These are phyloP conservation scores for Drosophila triauraria DNA, from an alignment of 1,140 invertebrate species.

Conservation along the genomic window DNA sequence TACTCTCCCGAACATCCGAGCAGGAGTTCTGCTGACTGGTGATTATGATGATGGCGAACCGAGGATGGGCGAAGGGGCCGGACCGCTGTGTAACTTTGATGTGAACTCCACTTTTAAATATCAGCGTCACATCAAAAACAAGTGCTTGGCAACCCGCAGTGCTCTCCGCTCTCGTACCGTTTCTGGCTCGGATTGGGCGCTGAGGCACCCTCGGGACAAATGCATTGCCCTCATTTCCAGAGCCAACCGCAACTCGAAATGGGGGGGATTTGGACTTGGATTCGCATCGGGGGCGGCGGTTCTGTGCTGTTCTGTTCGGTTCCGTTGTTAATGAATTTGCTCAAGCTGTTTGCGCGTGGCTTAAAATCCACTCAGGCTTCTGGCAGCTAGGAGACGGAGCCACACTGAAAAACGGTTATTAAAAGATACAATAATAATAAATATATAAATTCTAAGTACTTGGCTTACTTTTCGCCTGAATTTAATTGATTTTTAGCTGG, in stretches of 20 bases:
- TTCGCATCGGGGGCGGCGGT: conserved; percentile 11
- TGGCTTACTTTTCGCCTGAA: no score
- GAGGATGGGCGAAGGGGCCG: conserved; percentile 31
- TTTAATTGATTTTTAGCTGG: no score
- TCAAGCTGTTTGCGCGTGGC: conserved; percentile 41
- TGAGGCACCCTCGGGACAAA: conserved; percentile 62
- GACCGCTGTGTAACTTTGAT: conserved; percentile 59
- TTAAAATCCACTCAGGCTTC: conserved; percentile 36
- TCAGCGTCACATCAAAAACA: conserved; percentile 78
- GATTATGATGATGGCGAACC: conserved; percentile 10
- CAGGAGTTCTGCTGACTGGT: conserved; percentile 14
- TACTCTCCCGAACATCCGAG: conserved; percentile 1
- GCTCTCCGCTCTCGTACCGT: conserved; percentile 13
- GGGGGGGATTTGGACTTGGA: conserved; percentile 12
- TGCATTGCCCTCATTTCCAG: conserved; percentile 74
- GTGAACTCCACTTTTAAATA: conserved; percentile 77
- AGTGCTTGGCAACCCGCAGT: conserved; percentile 61
- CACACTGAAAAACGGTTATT: conserved; percentile 1
- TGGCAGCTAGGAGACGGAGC: conserved; percentile 8
- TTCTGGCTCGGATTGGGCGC: conserved; percentile 29
- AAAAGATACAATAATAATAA: background rate
- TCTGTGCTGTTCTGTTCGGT: conserved; percentile 10
- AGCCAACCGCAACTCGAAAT: conserved; percentile 53
- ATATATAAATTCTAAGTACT: no score
- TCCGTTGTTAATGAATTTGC: conserved; percentile 59